Evolutionary conservation across 2,888 invertebrate genomes (phyloP), one percentile per base, ranked within the genome.

Genomic region (Carabus problematicus): DNA sequence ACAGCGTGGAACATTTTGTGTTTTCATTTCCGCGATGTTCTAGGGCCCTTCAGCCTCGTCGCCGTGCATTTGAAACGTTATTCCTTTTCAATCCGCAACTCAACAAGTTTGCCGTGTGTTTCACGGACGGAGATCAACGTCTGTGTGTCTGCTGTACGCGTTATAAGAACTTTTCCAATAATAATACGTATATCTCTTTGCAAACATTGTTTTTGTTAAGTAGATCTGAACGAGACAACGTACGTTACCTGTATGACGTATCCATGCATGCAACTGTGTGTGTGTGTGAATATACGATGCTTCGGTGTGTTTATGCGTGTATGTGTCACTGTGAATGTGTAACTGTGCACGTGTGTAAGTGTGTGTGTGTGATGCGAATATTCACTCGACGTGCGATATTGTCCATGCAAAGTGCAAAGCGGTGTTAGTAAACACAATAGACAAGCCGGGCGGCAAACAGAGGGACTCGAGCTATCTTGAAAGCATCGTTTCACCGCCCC

Each of bases 381-480:
- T 59, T 63, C 54, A 52, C 52, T 63, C 19, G 4, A 73, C 72
- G 72, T 72, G 71, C 74, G 77, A 76, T 78, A 78, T 78, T 76
- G 77, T 77, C 75, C 75, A 75, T 78, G 77, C 75, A 77, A 77
- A 79, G 79, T 79, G 79, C 78, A 77, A 79, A 79, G 76, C 77
- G 73, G 74, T 79, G 79, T 79, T 77, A 76, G 78, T 77, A 78
- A 78, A 79, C 77, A 78, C 73, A 73, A 74, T 74, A 73, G 73
- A 71, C 47, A 7, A 18, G 11, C n/a, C 55, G 55, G 19, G 55
- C 42, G 60, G 43, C 60, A 60, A 60, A 60, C 60, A 60, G 8
- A 19, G 60, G 60, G 43, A 43, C 18, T 45, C 16, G 55, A 18
- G 60, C 60, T 43, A 60, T 60, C 60, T 60, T 60, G 43, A 43